Evolutionary conservation across 2,888 invertebrate genomes (phyloP).

Genomic region (Esperia sulphurella): DNA sequence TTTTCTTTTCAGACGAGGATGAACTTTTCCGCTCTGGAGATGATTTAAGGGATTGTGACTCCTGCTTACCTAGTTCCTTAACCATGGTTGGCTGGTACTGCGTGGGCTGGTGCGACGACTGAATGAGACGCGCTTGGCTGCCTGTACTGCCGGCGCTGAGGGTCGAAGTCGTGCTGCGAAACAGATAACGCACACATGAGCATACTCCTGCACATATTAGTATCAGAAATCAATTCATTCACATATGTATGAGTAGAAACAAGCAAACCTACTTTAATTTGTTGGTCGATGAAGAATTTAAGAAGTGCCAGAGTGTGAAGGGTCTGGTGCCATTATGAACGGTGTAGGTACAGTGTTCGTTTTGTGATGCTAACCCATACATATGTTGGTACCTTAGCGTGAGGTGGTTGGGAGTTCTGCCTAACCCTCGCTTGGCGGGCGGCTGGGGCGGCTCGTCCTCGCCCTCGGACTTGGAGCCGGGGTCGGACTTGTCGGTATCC

Average conservation of each 20-base stretch:
- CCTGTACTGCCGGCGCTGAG: constrained; percentile 96
- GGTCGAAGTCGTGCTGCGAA: constrained; percentile 93
- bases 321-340: constrained; percentile 27
- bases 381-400: constrained; percentile 84
- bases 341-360: constrained; percentile 41
- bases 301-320: constrained; percentile 24
- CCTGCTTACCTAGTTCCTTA: constrained; percentile 92
- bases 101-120: constrained; percentile 95
- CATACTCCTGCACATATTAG: neutral
- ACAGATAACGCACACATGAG: constrained; percentile 1
- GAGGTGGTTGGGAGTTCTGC: constrained; percentile 95
- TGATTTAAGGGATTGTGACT: constrained; percentile 74
- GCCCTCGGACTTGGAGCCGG: constrained; percentile 91
- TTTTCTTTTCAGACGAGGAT: constrained; percentile 51
- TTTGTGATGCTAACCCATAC: constrained; percentile 49
- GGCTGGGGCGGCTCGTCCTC: constrained; percentile 88
- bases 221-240: constrained; percentile 22
- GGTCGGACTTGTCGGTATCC: constrained; percentile 75
- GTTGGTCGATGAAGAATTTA: constrained; percentile 9
- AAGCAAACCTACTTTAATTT: constrained; percentile 53
- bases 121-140: constrained; percentile 94
- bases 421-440: constrained; percentile 83
- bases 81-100: constrained; percentile 93
- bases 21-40: constrained; percentile 63
- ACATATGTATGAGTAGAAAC: constrained; percentile 67